A percentile compares a stretch with the other conserved stretches of the same genome.
phyloP scores from a whole-genome alignment of 2,888 invertebrate genomes.

The Ennomos fuscantarius region DNA sequence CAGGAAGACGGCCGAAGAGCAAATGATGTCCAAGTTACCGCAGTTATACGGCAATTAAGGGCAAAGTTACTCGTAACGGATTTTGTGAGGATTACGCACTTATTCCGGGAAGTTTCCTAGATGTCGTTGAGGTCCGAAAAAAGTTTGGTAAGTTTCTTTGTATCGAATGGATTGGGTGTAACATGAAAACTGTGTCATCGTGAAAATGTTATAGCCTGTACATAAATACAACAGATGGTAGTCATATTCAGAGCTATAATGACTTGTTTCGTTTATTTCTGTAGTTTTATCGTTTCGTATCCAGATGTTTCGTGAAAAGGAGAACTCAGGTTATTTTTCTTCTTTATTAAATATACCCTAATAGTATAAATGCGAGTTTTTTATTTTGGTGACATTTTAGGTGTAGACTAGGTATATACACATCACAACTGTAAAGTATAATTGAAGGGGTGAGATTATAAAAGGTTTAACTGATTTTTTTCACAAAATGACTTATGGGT shows the following conservation, averaged over 20 bases:
- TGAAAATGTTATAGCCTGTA: constrained; percentile 19
- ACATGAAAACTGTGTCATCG: constrained; percentile 22
- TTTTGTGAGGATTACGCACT: constrained; percentile 50
- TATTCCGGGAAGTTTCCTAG: constrained; percentile 22
- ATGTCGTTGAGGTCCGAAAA: constrained; percentile 27
- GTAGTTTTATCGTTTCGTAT: constrained; percentile 5
- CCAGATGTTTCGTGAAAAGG: too few species aligned
- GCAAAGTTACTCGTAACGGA: constrained; percentile 54
- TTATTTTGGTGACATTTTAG: too few species aligned
- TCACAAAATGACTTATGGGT: too few species aligned
- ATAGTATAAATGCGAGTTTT: too few species aligned
- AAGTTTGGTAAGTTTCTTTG: constrained; percentile 23
- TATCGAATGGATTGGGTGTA: constrained; percentile 20
- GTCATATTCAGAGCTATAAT: constrained; percentile 6
- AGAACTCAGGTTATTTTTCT: too few species aligned
- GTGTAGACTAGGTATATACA: too few species aligned
- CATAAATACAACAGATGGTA: constrained; percentile 7
- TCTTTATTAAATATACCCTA: too few species aligned
- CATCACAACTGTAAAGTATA: too few species aligned
- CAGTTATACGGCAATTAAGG: constrained; percentile 62
- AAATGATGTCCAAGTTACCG: constrained; percentile 55
- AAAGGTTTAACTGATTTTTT: too few species aligned
- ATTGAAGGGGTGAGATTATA: too few species aligned
- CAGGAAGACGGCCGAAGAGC: constrained; percentile 51
- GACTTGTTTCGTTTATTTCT: constrained; percentile 6